phyloP scores from a whole-genome alignment of 1,140 invertebrate species.

The Conus betulinus region DNA sequence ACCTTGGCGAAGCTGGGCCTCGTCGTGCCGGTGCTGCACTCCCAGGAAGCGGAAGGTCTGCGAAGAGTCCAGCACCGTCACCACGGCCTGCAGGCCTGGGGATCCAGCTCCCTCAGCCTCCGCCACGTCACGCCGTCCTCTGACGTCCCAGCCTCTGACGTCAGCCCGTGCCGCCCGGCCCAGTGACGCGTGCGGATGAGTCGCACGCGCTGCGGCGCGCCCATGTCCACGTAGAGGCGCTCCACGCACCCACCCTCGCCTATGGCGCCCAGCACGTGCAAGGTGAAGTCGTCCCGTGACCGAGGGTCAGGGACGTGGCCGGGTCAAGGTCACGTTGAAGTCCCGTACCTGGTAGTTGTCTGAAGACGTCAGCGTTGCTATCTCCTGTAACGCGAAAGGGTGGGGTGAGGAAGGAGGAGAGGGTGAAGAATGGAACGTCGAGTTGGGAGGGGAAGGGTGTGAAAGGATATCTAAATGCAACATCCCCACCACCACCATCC shows the following conservation, averaged over 20 bases:
- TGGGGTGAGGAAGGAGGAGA: too few species aligned
- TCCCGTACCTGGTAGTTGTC: conserved; percentile 53
- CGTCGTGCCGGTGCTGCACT: conserved; percentile 43
- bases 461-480: too few species aligned
- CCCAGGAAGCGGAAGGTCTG: conserved; percentile 38
- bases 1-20: conserved; percentile 47
- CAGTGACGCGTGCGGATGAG: conserved; percentile 56
- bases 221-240: conserved; percentile 52
- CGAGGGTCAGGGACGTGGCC: conserved; percentile 40
- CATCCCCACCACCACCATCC: too few species aligned
- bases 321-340: conserved; percentile 30
- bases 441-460: too few species aligned
- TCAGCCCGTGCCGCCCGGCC: conserved; percentile 49
- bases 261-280: conserved; percentile 54
- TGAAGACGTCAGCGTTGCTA: conserved; percentile 35
- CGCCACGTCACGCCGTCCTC: conserved; percentile 45
- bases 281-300: conserved; percentile 41
- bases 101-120: conserved; percentile 38
- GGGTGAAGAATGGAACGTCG: too few species aligned
- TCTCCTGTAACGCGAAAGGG: background rate
- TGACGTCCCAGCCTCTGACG: conserved; percentile 44
- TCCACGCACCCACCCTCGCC: conserved; percentile 48
- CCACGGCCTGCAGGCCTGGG: conserved; percentile 51
- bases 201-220: conserved; percentile 32
- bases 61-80: conserved; percentile 18